Conservation (phyloP, 1,140 invertebrate genomes). For the Cepaea nemoralis region DNA sequence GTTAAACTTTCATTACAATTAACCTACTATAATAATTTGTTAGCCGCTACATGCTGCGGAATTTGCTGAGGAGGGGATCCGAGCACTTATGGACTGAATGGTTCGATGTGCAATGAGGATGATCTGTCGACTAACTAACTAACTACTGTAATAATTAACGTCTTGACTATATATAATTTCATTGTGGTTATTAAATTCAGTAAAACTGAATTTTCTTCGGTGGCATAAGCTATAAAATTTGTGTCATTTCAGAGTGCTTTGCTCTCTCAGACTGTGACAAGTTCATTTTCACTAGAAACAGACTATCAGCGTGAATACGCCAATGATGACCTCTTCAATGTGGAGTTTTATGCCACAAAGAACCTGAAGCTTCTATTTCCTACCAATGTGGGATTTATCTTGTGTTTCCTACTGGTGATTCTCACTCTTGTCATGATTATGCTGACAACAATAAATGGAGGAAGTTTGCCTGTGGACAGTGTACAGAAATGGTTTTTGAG, state of each 20-base stretch:
- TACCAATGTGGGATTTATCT: background rate
- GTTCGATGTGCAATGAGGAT: too few relatives aligned
- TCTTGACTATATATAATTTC: too few relatives aligned
- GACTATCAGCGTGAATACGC: slow-evolving; percentile 24
- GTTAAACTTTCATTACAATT: too few relatives aligned
- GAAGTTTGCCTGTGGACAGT: background rate
- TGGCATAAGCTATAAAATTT: too few relatives aligned
- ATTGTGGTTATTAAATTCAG: too few relatives aligned
- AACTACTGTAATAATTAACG: too few relatives aligned
- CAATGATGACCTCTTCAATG: slow-evolving; percentile 31
- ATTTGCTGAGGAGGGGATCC: too few relatives aligned
- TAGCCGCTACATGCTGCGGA: too few relatives aligned
- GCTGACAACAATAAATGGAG: slow-evolving; percentile 7
- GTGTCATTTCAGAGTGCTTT: slow-evolving; percentile 16
- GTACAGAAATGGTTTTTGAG: background rate
- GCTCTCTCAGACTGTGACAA: slow-evolving; percentile 12
- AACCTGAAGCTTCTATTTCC: slow-evolving; percentile 15
- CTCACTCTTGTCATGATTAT: background rate
- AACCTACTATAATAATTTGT: too few relatives aligned
- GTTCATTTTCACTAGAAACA: background rate
- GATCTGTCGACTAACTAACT: too few relatives aligned
- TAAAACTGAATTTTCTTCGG: too few relatives aligned
- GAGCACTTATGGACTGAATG: too few relatives aligned
- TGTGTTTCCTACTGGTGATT: background rate
- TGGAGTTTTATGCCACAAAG: slow-evolving; percentile 27